A percentile compares a stretch with the other conserved stretches of the same genome.
phyloP scores from a whole-genome alignment of 2,113 vertebrate genomes.

The Astatotilapia flaviijosephi region DNA sequence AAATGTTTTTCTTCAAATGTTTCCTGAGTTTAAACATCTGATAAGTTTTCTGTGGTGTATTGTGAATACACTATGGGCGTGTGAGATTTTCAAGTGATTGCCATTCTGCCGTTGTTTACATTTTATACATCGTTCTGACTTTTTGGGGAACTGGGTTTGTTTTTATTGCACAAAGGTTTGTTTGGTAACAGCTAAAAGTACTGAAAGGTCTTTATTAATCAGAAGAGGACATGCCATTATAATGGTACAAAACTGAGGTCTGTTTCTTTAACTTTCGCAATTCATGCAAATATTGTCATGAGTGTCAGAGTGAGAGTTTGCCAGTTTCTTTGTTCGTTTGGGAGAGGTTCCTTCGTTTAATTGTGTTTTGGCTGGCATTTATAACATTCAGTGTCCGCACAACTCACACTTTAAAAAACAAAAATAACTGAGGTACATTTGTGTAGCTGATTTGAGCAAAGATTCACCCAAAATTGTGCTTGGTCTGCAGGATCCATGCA shows the following conservation, averaged over 20 bases:
- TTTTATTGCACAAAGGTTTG: background rate
- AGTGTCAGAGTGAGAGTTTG: background rate
- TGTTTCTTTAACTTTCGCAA: background rate
- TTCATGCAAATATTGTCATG: background rate
- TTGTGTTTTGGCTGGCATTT: background rate
- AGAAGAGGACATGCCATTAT: background rate
- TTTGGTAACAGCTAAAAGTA: background rate
- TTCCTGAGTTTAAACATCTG: background rate
- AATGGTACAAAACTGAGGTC: background rate
- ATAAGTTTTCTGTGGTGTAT: background rate
- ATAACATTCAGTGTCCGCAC: background rate
- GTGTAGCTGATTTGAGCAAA: background rate
- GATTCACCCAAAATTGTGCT: slow-evolving; percentile 14
- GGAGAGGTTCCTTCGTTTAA: background rate
- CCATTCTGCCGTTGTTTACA: background rate
- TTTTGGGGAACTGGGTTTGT: background rate
- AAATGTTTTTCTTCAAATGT: background rate
- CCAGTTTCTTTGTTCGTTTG: background rate
- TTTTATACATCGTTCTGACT: background rate
- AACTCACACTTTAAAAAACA: background rate
- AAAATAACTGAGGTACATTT: background rate
- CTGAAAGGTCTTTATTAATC: background rate
- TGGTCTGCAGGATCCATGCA: background rate
- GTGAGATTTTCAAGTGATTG: background rate
- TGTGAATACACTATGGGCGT: background rate